Base-by-base conservation (phyloP, 2,797 vertebrate species). In the Pteropus rufus region DNA sequence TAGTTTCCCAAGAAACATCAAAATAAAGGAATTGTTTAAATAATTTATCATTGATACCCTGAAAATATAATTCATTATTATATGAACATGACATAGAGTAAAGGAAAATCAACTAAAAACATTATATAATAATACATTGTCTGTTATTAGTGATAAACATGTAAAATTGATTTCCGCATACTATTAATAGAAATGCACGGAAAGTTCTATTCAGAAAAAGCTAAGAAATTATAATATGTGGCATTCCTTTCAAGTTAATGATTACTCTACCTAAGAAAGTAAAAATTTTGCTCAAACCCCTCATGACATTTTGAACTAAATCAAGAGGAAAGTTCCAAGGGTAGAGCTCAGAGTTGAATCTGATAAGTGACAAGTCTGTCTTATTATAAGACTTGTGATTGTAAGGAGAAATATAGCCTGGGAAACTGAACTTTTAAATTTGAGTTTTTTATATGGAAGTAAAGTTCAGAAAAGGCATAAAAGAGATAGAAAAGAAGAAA, bases 231-330 rank as follows among this genome's bases (percentile, higher is more conserved):
- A 9, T 31, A 56, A 79, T 87, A 82, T 58, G 64, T 83, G 29
- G 4, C 24, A 70, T 56, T 75, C 3, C 12, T 72, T 70, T 7
- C 64, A 85, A 82, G 15, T 54, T 94, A 76, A 83, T 81, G 44
- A 79, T 88, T 46, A 86, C 24, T 18, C 34, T 56, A 75, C 23
- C 19, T 73, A 80, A 18, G 54, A 91, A 92, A 89, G 86, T 49
- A 16, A 93, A 93, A 39, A 80, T 23, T 39, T 44, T 77, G 49
- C 23, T 84, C 31, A 70, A 52, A 65, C 5, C 36, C 7, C 21
- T 54, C 21, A 18, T 90, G 75, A 81, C 31, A 93, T 87, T 93
- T 84, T 84, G 49, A 79, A 82, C 24, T 95, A 96, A 90, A 87
- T 95, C 31, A 90, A 84, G 46, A 87, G 24, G 23, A 87, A 90